Conservation (phyloP, 2,888 invertebrate species). For the Lobophora halterata region DNA sequence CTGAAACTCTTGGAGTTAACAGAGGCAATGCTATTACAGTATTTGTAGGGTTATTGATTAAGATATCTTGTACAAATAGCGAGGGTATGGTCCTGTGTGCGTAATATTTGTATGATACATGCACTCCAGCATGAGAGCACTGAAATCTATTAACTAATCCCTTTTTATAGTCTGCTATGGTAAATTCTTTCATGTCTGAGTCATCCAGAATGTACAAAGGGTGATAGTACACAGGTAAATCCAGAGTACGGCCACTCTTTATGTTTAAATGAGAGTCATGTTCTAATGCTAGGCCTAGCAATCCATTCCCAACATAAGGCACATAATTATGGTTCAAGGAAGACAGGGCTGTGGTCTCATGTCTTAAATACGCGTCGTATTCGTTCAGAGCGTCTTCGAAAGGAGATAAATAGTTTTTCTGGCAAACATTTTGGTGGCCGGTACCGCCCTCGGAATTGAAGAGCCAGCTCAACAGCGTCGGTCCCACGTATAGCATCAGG, state of each 20-base stretch:
- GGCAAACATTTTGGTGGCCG: conserved; percentile 82
- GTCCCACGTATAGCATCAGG: conserved; percentile 83
- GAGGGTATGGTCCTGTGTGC: conserved; percentile 90
- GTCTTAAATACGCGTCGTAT: conserved; percentile 84
- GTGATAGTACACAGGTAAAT: conserved; percentile 83
- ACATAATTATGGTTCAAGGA: conserved; percentile 82
- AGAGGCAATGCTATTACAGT: conserved; percentile 81
- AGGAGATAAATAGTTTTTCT: conserved; percentile 83
- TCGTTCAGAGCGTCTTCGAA: conserved; percentile 82
- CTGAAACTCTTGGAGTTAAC: conserved; percentile 80
- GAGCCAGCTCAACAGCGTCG: conserved; percentile 83
- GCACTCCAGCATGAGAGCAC: conserved; percentile 83
- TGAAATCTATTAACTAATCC: conserved; percentile 86
- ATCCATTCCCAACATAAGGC: conserved; percentile 89
- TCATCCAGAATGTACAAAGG: conserved; percentile 82
- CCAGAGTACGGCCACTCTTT: conserved; percentile 83
- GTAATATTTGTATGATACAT: conserved; percentile 85
- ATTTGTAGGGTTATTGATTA: conserved; percentile 86
- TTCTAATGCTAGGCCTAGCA: conserved; percentile 83
- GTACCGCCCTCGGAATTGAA: conserved; percentile 71
- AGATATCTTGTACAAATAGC: conserved; percentile 90
- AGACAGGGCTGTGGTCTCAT: conserved; percentile 74
- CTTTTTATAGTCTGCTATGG: conserved; percentile 84
- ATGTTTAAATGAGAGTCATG: conserved; percentile 84
- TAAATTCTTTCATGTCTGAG: conserved; percentile 82